A percentile compares a stretch with the other conserved stretches of the same genome.
Evolutionary conservation across 2,888 invertebrate genomes (phyloP).

Genomic region (Polia nebulosa): DNA sequence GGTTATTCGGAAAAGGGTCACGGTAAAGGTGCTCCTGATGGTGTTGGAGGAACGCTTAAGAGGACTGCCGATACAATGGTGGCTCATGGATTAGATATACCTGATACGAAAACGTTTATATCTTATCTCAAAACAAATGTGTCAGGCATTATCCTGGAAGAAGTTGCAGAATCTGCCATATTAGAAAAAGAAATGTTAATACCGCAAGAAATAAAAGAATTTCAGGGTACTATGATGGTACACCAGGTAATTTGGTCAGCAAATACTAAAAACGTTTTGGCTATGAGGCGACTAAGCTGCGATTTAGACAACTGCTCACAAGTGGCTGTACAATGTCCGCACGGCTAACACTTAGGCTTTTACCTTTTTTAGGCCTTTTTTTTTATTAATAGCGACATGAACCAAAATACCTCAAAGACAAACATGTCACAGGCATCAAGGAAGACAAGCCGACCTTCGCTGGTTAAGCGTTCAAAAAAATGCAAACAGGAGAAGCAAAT

Average conservation of each 20-base stretch:
- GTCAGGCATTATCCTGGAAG: constrained; percentile 15
- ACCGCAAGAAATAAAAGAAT: constrained; percentile 13
- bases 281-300: constrained; percentile 19
- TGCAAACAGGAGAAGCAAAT: too few species aligned
- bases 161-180: constrained; percentile 6
- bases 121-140: constrained; percentile 19
- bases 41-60: constrained; percentile 36
- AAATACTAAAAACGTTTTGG: constrained; percentile 23
- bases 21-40: constrained; percentile 41
- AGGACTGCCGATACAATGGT: constrained; percentile 27
- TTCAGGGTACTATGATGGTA: constrained; percentile 18
- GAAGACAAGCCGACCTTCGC: too few species aligned
- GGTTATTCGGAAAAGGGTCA: constrained; percentile 35
- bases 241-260: constrained; percentile 21
- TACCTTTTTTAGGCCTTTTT: too few species aligned
- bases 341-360: constrained; percentile 22
- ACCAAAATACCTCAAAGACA: constrained; percentile 1
- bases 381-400: constrained; percentile 20
- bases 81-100: constrained; percentile 31
- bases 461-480: too few species aligned
- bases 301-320: constrained; percentile 9
- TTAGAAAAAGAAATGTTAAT: constrained; percentile 25
- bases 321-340: constrained; percentile 14
- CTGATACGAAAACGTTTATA: constrained; percentile 25
- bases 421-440: too few species aligned